These are phyloP conservation scores for Diacarnus erythraeanus DNA, from an alignment of 37 sponge, comb jelly and placozoan genomes.

Conservation along the genomic window DNA sequence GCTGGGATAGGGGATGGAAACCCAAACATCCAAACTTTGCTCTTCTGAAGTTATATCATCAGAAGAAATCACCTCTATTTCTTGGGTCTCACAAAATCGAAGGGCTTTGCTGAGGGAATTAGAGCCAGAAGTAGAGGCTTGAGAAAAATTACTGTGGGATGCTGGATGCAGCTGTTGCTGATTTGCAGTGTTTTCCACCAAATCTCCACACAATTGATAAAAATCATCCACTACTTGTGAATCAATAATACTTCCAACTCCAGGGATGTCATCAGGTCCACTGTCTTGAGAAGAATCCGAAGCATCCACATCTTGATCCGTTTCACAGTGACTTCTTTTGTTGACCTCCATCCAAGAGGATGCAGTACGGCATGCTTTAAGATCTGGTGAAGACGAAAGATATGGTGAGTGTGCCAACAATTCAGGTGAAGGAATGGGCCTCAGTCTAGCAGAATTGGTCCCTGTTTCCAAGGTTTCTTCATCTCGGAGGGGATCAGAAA, in stretches of 20 bases:
- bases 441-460: background rate
- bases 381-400: background rate
- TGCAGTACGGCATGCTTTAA: background rate
- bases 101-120: background rate
- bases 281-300: conserved; percentile 41
- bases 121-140: background rate
- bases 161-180: background rate
- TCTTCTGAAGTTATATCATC: background rate
- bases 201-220: conserved; percentile 28
- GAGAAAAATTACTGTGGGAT: background rate
- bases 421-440: background rate
- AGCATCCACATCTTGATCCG: background rate
- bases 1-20: conserved; percentile 34
- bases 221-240: conserved; percentile 32
- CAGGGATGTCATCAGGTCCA: background rate
- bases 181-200: conserved; percentile 2
- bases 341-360: conserved; percentile 5
- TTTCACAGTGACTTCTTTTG: background rate
- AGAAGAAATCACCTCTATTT: background rate
- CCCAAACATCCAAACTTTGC: conserved; percentile 52
- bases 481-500: conserved; percentile 14
- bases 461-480: conserved; percentile 18
- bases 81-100: background rate
- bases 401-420: background rate
- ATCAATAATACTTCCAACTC: background rate